A percentile compares a stretch with the other conserved stretches of the same genome.
Evolutionary conservation across 2,888 invertebrate species (phyloP).

Genomic region (Gymnosoma rotundatum): DNA sequence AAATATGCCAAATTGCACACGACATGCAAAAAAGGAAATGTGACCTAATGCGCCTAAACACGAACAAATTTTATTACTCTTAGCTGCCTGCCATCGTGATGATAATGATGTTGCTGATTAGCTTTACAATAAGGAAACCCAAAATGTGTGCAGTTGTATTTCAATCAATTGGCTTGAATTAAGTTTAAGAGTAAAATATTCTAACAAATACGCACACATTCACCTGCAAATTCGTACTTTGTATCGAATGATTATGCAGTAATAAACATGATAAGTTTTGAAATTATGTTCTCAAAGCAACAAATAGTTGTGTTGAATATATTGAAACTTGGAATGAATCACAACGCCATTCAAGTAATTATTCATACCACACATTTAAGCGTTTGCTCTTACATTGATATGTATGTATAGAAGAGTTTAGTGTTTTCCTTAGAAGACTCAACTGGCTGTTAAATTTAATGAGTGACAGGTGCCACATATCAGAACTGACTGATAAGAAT

Average conservation of each 20-base stretch:
- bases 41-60: slow-evolving; percentile 73
- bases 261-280: background rate
- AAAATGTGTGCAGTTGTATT: slow-evolving; percentile 26
- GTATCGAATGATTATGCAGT: background rate
- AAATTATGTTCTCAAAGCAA: slow-evolving; percentile 44
- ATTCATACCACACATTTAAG: background rate
- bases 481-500: slow-evolving; percentile 54
- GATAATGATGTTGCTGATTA: slow-evolving; percentile 48
- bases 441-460: slow-evolving; percentile 33
- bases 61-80: slow-evolving; percentile 62
- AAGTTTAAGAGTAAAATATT: slow-evolving; percentile 58
- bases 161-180: slow-evolving; percentile 50
- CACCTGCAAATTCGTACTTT: background rate
- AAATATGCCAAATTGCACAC: slow-evolving; percentile 79
- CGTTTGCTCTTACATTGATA: background rate
- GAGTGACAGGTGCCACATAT: slow-evolving; percentile 63
- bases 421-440: background rate
- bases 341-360: background rate
- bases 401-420: background rate
- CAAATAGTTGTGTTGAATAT: slow-evolving; percentile 51
- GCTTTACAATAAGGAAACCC: slow-evolving; percentile 6
- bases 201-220: slow-evolving; percentile 18
- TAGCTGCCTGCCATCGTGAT: slow-evolving; percentile 31
- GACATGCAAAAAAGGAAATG: slow-evolving; percentile 76
- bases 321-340: slow-evolving; percentile 2